Conservation (phyloP, 2,888 invertebrate species). For the Nowickia ferox region DNA sequence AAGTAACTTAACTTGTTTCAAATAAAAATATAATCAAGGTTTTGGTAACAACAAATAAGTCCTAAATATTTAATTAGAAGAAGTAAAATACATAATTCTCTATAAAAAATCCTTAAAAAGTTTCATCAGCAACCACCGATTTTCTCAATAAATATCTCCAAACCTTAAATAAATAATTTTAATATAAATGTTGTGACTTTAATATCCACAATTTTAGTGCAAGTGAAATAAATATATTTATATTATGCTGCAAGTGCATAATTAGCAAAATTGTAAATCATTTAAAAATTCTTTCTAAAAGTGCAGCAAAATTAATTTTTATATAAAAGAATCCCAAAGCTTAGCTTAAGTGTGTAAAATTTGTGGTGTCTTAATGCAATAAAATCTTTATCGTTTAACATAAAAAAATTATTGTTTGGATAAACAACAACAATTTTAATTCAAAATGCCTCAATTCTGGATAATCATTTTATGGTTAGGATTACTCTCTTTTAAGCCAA, state of each 20-base stretch:
- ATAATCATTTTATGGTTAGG: constrained; percentile 81
- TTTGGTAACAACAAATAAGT: constrained; percentile 14
- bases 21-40: constrained; percentile 20
- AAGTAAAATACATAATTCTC: constrained; percentile 22
- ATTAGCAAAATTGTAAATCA: not conserved
- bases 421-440: constrained; percentile 46
- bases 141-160: constrained; percentile 51
- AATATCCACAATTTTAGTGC: not conserved
- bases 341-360: constrained; percentile 26
- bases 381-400: constrained; percentile 8
- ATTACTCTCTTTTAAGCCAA: constrained; percentile 80
- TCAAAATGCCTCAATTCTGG: constrained; percentile 81
- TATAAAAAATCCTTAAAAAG: constrained; percentile 54
- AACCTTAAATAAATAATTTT: constrained; percentile 18
- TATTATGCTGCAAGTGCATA: not conserved
- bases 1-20: not conserved
- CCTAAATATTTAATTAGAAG: not conserved
- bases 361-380: not conserved
- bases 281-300: constrained; percentile 2
- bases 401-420: constrained; percentile 11
- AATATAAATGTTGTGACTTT: constrained; percentile 33
- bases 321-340: not conserved
- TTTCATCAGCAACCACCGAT: constrained; percentile 72
- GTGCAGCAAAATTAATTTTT: not conserved
- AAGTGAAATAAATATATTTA: constrained; percentile 1